Evolutionary conservation across 2,888 invertebrate species (phyloP), one percentile per base, ranked within the genome.

Genomic region (Eutolmus rufibarbis): DNA sequence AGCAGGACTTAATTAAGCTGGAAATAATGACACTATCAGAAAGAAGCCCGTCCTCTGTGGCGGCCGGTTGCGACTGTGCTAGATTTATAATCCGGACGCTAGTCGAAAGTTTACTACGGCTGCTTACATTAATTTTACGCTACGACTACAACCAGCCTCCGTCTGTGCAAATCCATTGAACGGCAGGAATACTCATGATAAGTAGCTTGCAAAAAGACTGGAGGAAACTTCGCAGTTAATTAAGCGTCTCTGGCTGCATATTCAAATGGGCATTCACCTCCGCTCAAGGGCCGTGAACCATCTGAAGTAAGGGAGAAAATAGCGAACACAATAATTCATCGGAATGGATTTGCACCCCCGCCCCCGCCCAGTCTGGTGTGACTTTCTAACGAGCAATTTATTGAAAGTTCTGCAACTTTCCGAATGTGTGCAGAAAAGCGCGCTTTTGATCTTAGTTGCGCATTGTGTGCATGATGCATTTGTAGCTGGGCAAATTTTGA

Each of bases 161-260:
- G 43, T 28, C 43, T 43, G 78, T 78, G 40, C 40, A 14, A 78
- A 78, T 78, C 14, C 78, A 7, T 19, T 43, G 78, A 43, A 78
- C 23, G 78, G 9, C 23, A 4, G 40, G 12, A 43, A 40, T 78
- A 40, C 43, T 43, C 23, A 8, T 78, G 78, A 78, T 40, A 78
- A 78, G 78, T 46, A 19, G 4, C 2, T 23, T 5, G 23, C 78
- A 43, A 40, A 77, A 78, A 78, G 37, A 78, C 78, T 34, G 12
- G 77, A 66, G 78, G 43, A 46, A 78, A 78, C 78, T 78, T 78
- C 43, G 37, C 43, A 78, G 78, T 78, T 78, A 78, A 78, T 78
- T 78, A 78, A 78, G 78, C 23, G 23, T n/a, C 14, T 23, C 43
- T 78, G 12, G 19, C 43, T 40, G 40, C 66, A 43, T 78, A 78